These are phyloP conservation scores for Agrotis ipsilon DNA, from an alignment of 2,888 invertebrate species.

Conservation along the genomic window DNA sequence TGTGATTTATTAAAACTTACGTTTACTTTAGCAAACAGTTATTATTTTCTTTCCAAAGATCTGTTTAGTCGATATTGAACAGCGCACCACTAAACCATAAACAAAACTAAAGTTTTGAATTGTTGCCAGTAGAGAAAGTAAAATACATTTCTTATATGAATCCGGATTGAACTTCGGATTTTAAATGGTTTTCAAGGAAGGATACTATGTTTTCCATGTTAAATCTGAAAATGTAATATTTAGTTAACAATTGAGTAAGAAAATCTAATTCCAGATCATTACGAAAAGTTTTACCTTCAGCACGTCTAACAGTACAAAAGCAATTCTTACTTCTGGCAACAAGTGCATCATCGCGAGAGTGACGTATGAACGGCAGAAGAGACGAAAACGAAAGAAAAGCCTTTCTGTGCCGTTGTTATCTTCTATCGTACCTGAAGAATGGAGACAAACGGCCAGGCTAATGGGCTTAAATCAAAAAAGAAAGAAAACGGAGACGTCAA, in stretches of 20 bases:
- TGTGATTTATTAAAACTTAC: too few relatives aligned
- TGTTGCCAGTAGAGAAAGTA: slow-evolving; percentile 15
- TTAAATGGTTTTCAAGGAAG: background rate
- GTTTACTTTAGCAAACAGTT: too few relatives aligned
- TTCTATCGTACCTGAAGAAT: slow-evolving; percentile 90
- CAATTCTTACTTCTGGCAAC: slow-evolving; percentile 67
- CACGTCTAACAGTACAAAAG: slow-evolving; percentile 60
- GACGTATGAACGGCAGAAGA: slow-evolving; percentile 91
- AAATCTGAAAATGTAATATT: background rate
- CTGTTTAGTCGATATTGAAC: slow-evolving; percentile 25
- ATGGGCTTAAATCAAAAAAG: slow-evolving; percentile 91
- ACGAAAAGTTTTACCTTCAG: slow-evolving; percentile 18
- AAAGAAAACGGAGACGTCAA: slow-evolving; percentile 92
- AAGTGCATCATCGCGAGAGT: slow-evolving; percentile 82
- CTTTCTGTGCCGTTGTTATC: slow-evolving; percentile 91
- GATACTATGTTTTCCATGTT: background rate
- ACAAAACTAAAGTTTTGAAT: background rate
- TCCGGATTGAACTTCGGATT: background rate
- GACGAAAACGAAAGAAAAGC: slow-evolving; percentile 90
- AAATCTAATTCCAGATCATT: background rate
- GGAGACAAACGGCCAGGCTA: slow-evolving; percentile 91
- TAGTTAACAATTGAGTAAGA: background rate
- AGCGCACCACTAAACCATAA: background rate
- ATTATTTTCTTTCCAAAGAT: too few relatives aligned
- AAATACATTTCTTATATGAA: background rate